These are phyloP conservation scores for human DNA, from an alignment of 2,113 vertebrate genomes.

Conservation along the genomic window GRCh38 chr16:67463501-67464000, in stretches of 20 bases:
- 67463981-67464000: neutral
- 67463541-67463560: no score
- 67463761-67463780: neutral
- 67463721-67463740: neutral
- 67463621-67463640: neutral
- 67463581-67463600: no score
- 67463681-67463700: slow-evolving; percentile 6
- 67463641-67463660: neutral
- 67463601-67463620: no score
- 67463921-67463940: neutral
- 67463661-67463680: neutral
- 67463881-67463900: neutral
- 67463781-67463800: neutral
- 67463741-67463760: neutral
- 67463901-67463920: no score
- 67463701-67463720: neutral
- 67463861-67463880: neutral
- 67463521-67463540: no score
- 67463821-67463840: neutral
- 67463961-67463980: neutral
- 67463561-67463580: no score
- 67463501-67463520: no score
- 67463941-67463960: neutral
- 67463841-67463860: neutral
- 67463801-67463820: neutral